These are phyloP conservation scores for Rhagonycha fulva DNA, from an alignment of 2,888 invertebrate species.

Conservation along the genomic window DNA sequence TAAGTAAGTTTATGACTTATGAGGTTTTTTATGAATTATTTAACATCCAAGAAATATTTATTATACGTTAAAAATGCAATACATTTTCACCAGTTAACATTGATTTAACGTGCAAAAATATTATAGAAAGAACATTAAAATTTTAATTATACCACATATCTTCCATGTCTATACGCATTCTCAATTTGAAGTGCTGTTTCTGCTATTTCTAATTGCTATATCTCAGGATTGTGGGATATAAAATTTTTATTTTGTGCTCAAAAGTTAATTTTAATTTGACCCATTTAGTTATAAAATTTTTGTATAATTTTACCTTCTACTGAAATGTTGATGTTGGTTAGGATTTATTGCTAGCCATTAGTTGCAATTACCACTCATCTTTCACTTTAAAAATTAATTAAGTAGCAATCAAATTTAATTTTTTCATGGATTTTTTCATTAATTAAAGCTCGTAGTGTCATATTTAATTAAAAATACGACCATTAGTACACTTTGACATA, in stretches of 20 bases:
- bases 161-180: neutral
- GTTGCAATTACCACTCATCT: neutral
- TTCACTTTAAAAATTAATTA: neutral
- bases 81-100: neutral
- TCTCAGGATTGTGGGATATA: too few species aligned
- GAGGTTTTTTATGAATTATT: neutral
- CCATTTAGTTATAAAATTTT: neutral
- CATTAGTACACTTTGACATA: neutral
- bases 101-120: neutral
- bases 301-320: neutral
- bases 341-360: neutral
- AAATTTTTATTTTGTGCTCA: too few species aligned
- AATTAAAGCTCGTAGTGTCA: neutral
- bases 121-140: neutral
- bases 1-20: neutral
- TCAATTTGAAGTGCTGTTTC: too few species aligned
- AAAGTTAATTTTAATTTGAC: neutral
- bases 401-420: neutral
- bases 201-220: too few species aligned
- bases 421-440: neutral
- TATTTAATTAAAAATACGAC: neutral
- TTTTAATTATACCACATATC: neutral
- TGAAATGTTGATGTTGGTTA: neutral
- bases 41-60: neutral
- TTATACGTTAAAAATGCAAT: neutral